Conservation (phyloP, 2,797 vertebrate species). For the Sphenopsis melanotis region DNA sequence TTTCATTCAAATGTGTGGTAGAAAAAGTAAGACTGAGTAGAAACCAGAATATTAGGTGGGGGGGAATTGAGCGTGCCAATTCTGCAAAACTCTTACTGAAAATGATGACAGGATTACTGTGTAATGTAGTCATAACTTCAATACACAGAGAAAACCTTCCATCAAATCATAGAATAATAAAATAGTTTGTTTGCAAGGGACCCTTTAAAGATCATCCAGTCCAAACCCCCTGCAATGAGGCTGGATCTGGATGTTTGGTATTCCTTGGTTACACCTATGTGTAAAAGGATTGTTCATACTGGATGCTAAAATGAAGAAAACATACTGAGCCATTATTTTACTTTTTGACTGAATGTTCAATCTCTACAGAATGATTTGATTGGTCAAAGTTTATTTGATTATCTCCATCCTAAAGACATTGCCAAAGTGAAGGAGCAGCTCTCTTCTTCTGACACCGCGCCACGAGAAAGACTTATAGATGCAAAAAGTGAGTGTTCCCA, state of each 20-base stretch:
- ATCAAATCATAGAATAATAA: neutral
- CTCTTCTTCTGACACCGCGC: slow-evolving; percentile 94
- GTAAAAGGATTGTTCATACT: neutral
- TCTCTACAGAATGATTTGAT: slow-evolving; percentile 92
- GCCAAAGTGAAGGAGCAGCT: slow-evolving; percentile 99
- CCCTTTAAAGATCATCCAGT: neutral
- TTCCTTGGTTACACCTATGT: neutral
- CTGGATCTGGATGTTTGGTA: neutral
- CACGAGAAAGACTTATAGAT: slow-evolving; percentile 94
- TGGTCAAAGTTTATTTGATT: slow-evolving; percentile 98
- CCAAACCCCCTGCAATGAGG: neutral
- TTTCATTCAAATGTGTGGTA: neutral
- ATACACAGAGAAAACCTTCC: neutral
- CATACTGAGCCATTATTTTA: neutral
- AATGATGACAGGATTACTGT: neutral
- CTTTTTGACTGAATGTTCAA: slow-evolving; percentile 31
- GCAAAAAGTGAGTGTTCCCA: slow-evolving; percentile 88
- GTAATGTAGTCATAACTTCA: neutral
- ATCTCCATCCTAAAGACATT: slow-evolving; percentile 98
- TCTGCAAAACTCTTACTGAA: neutral
- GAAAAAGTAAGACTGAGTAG: neutral
- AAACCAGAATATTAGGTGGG: neutral
- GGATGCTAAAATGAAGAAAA: neutral
- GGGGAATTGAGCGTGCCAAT: neutral
- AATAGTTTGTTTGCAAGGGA: neutral